Conservation (phyloP, 2,113 vertebrate genomes). For the Pygoscelis antarcticus region DNA sequence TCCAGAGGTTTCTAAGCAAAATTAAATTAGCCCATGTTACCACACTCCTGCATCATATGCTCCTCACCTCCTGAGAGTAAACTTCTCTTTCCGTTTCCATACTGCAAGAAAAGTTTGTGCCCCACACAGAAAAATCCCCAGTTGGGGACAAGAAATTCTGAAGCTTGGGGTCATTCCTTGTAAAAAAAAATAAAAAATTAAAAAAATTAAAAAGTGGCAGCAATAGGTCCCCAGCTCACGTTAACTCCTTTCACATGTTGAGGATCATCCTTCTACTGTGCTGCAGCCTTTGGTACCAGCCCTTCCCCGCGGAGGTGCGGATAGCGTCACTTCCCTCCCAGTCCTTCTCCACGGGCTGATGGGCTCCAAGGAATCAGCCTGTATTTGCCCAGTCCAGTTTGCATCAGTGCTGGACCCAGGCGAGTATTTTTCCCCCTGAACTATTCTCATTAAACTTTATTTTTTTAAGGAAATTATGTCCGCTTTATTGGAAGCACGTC, state of each 20-base stretch:
- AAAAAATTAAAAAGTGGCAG: neutral
- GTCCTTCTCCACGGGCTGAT: neutral
- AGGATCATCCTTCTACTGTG: neutral
- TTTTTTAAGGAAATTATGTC: neutral
- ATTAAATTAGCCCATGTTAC: slow-evolving; percentile 53
- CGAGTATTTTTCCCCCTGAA: neutral
- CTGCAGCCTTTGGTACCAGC: neutral
- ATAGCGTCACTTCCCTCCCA: neutral
- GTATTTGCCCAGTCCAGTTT: neutral
- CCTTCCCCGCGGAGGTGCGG: neutral
- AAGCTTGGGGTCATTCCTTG: neutral
- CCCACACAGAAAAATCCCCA: neutral
- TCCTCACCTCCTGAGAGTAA: neutral
- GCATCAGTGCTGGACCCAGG: neutral
- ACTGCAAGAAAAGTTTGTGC: neutral
- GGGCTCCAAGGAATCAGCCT: neutral
- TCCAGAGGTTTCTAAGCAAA: slow-evolving; percentile 49
- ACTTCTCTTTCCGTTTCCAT: neutral
- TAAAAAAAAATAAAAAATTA: neutral
- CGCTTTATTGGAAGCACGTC: neutral
- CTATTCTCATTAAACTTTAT: neutral
- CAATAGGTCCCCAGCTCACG: neutral
- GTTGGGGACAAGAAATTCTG: neutral
- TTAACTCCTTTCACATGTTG: neutral
- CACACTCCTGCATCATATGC: slow-evolving; percentile 24